Evolutionary conservation across 2,113 vertebrate species (phyloP).

Genomic region (Ptilonorhynchus violaceus): DNA sequence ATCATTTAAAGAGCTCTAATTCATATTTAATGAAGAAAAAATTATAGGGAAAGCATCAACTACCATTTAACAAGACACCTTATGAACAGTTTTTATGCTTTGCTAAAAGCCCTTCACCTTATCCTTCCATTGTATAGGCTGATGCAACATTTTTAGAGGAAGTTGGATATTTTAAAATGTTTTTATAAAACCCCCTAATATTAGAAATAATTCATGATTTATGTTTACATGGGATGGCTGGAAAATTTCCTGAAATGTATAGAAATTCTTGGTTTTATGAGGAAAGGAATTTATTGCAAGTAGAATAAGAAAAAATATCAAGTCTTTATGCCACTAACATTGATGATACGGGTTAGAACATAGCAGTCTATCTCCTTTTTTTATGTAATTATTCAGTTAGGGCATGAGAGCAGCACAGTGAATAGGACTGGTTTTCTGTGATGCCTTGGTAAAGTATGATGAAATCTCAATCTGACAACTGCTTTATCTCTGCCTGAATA

Average conservation of each 20-base stretch:
- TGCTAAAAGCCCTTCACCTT: slow-evolving; percentile 51
- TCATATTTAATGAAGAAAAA: slow-evolving; percentile 71
- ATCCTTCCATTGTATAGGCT: slow-evolving; percentile 47
- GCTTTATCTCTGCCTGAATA: not conserved
- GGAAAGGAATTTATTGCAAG: not conserved
- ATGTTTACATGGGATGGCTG: not conserved
- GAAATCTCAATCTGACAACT: not conserved
- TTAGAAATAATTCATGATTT: slow-evolving; percentile 37
- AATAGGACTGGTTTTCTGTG: not conserved
- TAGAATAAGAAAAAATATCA: not conserved
- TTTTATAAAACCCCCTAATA: slow-evolving; percentile 34
- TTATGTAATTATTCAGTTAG: not conserved
- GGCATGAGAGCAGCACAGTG: not conserved
- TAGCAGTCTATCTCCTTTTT: not conserved
- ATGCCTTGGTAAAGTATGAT: not conserved
- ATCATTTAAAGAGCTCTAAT: slow-evolving; percentile 63
- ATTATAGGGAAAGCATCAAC: slow-evolving; percentile 55
- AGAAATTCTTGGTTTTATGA: not conserved
- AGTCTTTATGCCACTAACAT: slow-evolving; percentile 6
- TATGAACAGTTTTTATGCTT: slow-evolving; percentile 31
- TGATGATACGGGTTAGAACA: not conserved
- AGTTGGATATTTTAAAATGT: slow-evolving; percentile 41
- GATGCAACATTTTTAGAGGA: slow-evolving; percentile 37
- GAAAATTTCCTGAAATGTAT: slow-evolving; percentile 28
- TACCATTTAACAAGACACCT: slow-evolving; percentile 52